These are phyloP conservation scores for Mycalesis mineus DNA, from an alignment of 2,888 invertebrate species.

Conservation along the genomic window DNA sequence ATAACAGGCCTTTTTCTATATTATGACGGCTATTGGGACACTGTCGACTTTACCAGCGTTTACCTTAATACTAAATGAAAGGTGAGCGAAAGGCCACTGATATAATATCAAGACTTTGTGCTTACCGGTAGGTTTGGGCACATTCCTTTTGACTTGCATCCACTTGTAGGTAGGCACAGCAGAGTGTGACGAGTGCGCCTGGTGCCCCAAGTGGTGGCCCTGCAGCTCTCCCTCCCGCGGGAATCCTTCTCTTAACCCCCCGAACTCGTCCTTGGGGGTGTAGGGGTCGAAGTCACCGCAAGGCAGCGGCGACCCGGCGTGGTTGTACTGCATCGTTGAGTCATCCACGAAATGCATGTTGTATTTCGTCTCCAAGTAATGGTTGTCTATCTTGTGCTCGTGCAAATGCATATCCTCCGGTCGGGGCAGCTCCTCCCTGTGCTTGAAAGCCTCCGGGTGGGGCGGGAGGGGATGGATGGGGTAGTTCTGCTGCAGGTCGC, in stretches of 20 bases:
- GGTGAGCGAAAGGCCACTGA: too few species aligned
- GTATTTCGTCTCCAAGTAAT: slow-evolving; percentile 74
- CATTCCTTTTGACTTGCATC: slow-evolving; percentile 99
- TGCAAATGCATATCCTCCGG: slow-evolving; percentile 66
- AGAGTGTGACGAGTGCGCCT: slow-evolving; percentile 75
- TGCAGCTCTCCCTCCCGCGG: slow-evolving; percentile 59
- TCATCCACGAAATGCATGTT: slow-evolving; percentile 74
- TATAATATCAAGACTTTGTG: not conserved
- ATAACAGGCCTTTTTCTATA: too few species aligned
- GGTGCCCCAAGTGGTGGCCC: slow-evolving; percentile 50
- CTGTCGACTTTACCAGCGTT: too few species aligned
- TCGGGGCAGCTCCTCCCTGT: slow-evolving; percentile 78
- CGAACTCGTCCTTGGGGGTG: slow-evolving; percentile 81
- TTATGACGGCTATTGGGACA: too few species aligned
- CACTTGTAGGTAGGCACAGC: slow-evolving; percentile 96
- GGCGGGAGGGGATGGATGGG: slow-evolving; percentile 77
- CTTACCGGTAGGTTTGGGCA: slow-evolving; percentile 94
- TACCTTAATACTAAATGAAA: too few species aligned
- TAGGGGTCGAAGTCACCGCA: slow-evolving; percentile 80
- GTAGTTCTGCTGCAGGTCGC: slow-evolving; percentile 67
- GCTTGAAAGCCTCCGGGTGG: slow-evolving; percentile 71
- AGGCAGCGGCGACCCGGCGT: slow-evolving; percentile 65
- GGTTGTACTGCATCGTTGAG: slow-evolving; percentile 61
- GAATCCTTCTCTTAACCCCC: slow-evolving; percentile 61
- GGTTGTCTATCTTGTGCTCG: slow-evolving; percentile 68